Conservation (phyloP, 2,113 vertebrate genomes). For the Suricata suricatta region DNA sequence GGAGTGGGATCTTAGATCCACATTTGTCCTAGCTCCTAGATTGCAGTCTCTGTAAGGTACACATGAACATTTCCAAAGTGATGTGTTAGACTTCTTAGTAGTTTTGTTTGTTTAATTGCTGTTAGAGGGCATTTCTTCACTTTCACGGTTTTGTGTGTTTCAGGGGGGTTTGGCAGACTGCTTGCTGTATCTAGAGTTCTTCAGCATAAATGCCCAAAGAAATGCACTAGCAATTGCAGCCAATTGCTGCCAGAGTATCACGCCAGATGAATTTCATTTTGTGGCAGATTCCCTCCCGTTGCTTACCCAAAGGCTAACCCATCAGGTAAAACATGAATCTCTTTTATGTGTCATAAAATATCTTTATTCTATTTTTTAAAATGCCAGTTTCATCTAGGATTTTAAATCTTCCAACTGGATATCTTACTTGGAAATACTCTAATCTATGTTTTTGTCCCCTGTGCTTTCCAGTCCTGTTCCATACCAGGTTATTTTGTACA, state of each 20-base stretch:
- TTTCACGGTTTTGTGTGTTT: conserved; percentile 60
- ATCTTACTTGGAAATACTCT: not conserved
- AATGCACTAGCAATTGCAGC: conserved; percentile 98
- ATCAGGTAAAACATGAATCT: conserved; percentile 90
- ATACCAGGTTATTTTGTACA: not conserved
- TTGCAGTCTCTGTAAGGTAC: not conserved
- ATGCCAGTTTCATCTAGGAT: not conserved
- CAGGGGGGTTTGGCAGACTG: conserved; percentile 97
- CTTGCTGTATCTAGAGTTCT: conserved; percentile 98
- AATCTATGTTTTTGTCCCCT: not conserved
- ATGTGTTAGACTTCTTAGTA: not conserved
- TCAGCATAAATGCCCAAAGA: conserved; percentile 99
- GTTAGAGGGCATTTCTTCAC: conserved; percentile 17
- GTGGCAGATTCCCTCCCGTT: conserved; percentile 97
- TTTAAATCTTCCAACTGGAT: not conserved
- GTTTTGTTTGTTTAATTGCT: not conserved
- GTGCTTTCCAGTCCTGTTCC: not conserved
- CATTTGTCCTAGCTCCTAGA: not conserved
- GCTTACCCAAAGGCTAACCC: conserved; percentile 97
- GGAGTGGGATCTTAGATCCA: not conserved
- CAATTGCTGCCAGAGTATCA: conserved; percentile 99
- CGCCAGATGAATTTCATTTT: conserved; percentile 99
- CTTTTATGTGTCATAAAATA: not conserved
- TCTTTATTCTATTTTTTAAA: not conserved
- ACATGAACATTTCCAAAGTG: not conserved